These are phyloP conservation scores for Antennarius striatus DNA, from an alignment of 2,113 vertebrate species.

Conservation along the genomic window DNA sequence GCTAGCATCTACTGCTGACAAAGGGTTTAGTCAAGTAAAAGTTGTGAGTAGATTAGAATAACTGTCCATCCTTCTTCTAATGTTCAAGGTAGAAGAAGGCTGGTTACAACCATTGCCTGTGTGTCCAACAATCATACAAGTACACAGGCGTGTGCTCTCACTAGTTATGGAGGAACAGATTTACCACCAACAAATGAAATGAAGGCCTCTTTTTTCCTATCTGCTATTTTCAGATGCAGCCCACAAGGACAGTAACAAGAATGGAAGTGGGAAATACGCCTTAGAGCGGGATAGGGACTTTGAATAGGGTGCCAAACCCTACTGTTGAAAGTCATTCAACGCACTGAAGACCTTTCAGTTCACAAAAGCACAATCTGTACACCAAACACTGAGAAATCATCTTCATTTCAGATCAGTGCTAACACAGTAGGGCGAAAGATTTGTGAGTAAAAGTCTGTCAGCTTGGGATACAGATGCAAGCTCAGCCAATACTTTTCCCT, in stretches of 20 bases:
- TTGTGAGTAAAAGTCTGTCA: too few species aligned
- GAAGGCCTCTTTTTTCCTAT: conserved; percentile 53
- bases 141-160: conserved; percentile 23
- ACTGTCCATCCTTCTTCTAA: too few species aligned
- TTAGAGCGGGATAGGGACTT: conserved; percentile 26
- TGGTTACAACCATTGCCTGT: not conserved
- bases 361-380: not conserved
- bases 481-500: too few species aligned
- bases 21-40: too few species aligned
- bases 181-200: conserved; percentile 49
- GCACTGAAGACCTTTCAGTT: not conserved
- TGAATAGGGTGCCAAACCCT: conserved; percentile 15
- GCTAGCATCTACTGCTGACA: not conserved
- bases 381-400: too few species aligned
- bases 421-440: too few species aligned
- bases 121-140: conserved; percentile 13
- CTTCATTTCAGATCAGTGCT: too few species aligned
- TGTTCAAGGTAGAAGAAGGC: too few species aligned
- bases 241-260: conserved; percentile 50
- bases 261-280: conserved; percentile 53
- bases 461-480: too few species aligned
- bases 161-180: conserved; percentile 39
- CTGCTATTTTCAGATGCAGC: conserved; percentile 67
- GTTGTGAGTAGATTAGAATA: too few species aligned
- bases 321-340: conserved; percentile 9